Evolutionary conservation across 2,888 invertebrate genomes (phyloP), one percentile per base, ranked within the genome.

Genomic region (Steinernema scapterisci): DNA sequence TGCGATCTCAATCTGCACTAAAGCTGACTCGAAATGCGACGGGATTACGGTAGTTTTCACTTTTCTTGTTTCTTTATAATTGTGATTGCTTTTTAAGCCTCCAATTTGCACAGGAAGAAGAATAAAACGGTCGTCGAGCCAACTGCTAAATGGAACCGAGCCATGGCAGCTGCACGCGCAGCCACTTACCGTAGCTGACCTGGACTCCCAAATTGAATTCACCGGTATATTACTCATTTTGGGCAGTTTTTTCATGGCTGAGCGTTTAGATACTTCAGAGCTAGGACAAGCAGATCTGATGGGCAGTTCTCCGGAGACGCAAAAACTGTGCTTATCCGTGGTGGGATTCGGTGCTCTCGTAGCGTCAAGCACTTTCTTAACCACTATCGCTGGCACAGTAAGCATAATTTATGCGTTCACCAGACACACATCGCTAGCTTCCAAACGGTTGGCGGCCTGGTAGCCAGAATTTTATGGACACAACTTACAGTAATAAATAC

Each of bases 171-270:
- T 86, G 2, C 83, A 85, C 74, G 78, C 86, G n/a, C 82, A 78
- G n/a, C 71, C 79, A 21, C 75, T 86, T 23, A 85, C 84, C 13
- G 85, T 86, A n/a, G 78, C 85, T 27, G 86, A 86, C 70, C 70
- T 82, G 16, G 83, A 80, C 71, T 73, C 78, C 2, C 46, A 75
- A 19, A 70, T 76, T 16, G 56, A 73, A 5, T 51, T 76, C 11
- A 38, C 54, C n/a, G 71, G 73, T 71, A 46, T 5, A 23, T 2
- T 19, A 6, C 13, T 71, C 11, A 13, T 19, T 48, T 48, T 48
- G 9, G 16, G 45, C 45, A 44, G 45, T 5, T 31, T 70, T 70
- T n/a, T 44, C 23, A 43, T n/a, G n/a, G n/a, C n/a, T n/a, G n/a
- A n/a, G n/a, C n/a, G n/a, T n/a, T n/a, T n/a, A n/a, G n/a, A n/a